A percentile compares a stretch with the other conserved stretches of the same genome.
These are phyloP conservation scores for Crocidura indochinensis DNA, from an alignment of 2,797 vertebrate species.

Conservation along the genomic window DNA sequence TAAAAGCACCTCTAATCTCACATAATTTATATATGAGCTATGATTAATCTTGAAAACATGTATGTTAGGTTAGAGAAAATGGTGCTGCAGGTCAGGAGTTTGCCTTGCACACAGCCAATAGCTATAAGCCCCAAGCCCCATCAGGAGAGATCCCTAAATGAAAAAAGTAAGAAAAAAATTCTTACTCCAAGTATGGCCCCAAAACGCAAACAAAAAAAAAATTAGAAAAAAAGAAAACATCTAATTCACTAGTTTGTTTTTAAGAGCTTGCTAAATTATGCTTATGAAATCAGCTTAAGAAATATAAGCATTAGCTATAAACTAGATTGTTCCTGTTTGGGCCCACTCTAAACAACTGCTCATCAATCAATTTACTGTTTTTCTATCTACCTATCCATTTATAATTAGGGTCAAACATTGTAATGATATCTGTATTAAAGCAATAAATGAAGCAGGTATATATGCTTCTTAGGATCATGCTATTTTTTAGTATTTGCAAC, in stretches of 20 bases:
- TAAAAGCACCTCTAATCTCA: constrained; percentile 2
- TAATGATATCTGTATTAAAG: background rate
- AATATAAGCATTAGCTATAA: background rate
- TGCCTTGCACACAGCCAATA: too few species aligned
- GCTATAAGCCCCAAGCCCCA: too few species aligned
- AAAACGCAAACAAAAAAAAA: too few species aligned
- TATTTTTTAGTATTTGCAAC: constrained; percentile 10
- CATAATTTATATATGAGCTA: constrained; percentile 26
- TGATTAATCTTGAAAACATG: constrained; percentile 8
- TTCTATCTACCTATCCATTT: background rate
- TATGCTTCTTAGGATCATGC: background rate
- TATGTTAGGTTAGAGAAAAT: background rate
- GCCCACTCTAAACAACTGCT: background rate
- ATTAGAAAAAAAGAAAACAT: background rate
- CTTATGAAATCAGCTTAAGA: constrained; percentile 4
- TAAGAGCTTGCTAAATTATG: constrained; percentile 27
- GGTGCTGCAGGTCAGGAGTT: too few species aligned
- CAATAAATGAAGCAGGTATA: constrained; percentile 1
- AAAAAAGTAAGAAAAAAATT: too few species aligned
- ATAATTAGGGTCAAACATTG: background rate
- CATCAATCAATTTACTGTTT: background rate
- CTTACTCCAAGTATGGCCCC: too few species aligned
- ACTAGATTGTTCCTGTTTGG: background rate
- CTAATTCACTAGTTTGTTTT: background rate
- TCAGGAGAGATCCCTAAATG: too few species aligned